Conservation (phyloP, 2,797 vertebrate species). For the Coregonus ussuriensis region DNA sequence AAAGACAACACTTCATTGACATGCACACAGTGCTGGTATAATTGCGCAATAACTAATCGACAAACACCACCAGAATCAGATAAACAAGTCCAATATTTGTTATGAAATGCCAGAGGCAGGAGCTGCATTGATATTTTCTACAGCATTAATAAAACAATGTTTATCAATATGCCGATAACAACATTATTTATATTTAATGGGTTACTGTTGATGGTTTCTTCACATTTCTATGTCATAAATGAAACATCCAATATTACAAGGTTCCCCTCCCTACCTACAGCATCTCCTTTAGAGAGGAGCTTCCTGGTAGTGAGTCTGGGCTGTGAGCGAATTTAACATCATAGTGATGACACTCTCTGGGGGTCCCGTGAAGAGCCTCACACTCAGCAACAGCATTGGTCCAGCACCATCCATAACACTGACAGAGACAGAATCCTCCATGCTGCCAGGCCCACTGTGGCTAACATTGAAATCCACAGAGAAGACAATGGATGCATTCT, state of each 20-base stretch:
- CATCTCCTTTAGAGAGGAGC: slow-evolving; percentile 3
- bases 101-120: slow-evolving; percentile 3
- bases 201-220: background rate
- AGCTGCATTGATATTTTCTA: background rate
- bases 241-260: background rate
- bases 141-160: slow-evolving; percentile 8
- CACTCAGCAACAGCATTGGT: slow-evolving; percentile 35
- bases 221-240: background rate
- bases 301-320: slow-evolving; percentile 42
- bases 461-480: background rate
- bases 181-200: background rate
- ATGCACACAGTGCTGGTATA: background rate
- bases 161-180: background rate
- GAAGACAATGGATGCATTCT: background rate
- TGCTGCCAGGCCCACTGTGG: background rate
- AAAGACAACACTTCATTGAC: background rate
- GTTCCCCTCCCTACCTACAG: background rate
- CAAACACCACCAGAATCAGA: slow-evolving; percentile 5
- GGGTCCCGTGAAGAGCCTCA: slow-evolving; percentile 35
- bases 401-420: slow-evolving; percentile 34
- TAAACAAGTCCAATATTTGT: slow-evolving; percentile 1
- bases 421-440: background rate
- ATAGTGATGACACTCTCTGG: slow-evolving; percentile 58
- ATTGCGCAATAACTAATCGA: background rate
- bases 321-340: slow-evolving; percentile 61